Conservation (phyloP, 2,888 invertebrate species). For the Nomada goodeniana region DNA sequence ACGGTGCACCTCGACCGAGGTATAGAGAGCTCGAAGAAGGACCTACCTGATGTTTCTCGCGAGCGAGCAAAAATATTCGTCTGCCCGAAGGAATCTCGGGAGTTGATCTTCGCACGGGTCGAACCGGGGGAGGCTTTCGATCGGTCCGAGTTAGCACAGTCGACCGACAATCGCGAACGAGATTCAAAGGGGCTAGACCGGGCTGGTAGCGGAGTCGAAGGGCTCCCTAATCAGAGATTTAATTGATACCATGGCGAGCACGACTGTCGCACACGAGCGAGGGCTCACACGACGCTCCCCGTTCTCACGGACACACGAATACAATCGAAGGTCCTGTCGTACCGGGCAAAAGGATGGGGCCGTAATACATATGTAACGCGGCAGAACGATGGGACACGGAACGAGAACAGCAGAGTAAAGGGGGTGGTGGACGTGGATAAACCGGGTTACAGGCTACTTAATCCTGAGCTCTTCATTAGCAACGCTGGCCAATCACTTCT, state of each 20-base stretch:
- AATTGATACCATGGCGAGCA: constrained; percentile 79
- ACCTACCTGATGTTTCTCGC: background rate
- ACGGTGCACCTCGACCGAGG: background rate
- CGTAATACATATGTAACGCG: constrained; percentile 81
- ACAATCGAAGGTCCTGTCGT: constrained; percentile 46
- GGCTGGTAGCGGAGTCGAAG: constrained; percentile 69
- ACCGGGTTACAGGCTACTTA: constrained; percentile 79
- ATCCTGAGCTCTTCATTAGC: constrained; percentile 81
- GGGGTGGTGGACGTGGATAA: constrained; percentile 64
- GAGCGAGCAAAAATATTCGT: constrained; percentile 48
- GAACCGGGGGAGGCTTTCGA: constrained; percentile 55
- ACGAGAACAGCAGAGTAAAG: constrained; percentile 47
- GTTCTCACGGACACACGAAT: constrained; percentile 38
- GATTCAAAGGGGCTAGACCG: constrained; percentile 75
- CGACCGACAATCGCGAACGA: constrained; percentile 69
- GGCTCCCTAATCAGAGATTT: constrained; percentile 81
- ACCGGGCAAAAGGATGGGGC: constrained; percentile 73
- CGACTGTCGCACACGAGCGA: constrained; percentile 71
- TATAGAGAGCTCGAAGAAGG: background rate
- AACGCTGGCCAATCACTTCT: constrained; percentile 72
- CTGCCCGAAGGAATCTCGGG: constrained; percentile 44
- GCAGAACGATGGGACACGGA: constrained; percentile 70
- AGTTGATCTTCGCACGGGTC: constrained; percentile 53
- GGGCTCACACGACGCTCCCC: constrained; percentile 35
- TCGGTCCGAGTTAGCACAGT: constrained; percentile 70